Base-by-base conservation (phyloP, 2,888 invertebrate species). In the Bursaphelenchus okinawaensis region DNA sequence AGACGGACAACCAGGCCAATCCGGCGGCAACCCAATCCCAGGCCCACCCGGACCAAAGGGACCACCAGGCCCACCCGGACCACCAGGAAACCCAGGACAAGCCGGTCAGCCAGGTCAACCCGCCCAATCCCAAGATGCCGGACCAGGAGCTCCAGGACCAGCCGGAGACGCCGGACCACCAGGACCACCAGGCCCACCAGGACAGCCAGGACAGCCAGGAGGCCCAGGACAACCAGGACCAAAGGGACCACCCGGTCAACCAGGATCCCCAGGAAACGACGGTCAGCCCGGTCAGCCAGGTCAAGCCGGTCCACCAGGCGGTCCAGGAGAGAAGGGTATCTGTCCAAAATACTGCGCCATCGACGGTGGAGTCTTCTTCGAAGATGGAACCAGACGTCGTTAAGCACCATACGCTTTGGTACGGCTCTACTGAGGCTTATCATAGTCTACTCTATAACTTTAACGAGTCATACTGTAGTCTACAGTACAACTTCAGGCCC, bases 81-180 rank as follows among this genome's bases (percentile, higher is more conserved):
- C 60, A 26, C 66, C 69, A 40, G 69, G 69, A 56, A 55, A 65
- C 54, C 68, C 68, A 28, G 70, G 68, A 54, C 63, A 56, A 16
- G 68, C 70, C 55, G 78, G 78, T 63, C 73, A 75, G 52, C 64
- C 71, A 19, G 78, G 78, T 68, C 63, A 66, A 26, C 75, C 67
- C 62, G 77, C 75, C 67, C 76, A 75, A 12, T 50, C 54, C 28
- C 68, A 64, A 16, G 68, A 55, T 12, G 65, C 66, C 26, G 55
- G 52, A 24, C 75, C 68, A 8, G 77, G 78, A 61, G 74, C 75
- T 52, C 72, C 68, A 55, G 78, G 78, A 69, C 75, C 69, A 60
- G 55, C 68, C 28, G 68, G 68, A 26, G 58, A 62, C 50, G 67
- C 75, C 58, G 66, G 77, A 59, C 55, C 67, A 23, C 66, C 77